Base-by-base conservation (phyloP, 2,888 invertebrate genomes). In the Phyto melanocephala region DNA sequence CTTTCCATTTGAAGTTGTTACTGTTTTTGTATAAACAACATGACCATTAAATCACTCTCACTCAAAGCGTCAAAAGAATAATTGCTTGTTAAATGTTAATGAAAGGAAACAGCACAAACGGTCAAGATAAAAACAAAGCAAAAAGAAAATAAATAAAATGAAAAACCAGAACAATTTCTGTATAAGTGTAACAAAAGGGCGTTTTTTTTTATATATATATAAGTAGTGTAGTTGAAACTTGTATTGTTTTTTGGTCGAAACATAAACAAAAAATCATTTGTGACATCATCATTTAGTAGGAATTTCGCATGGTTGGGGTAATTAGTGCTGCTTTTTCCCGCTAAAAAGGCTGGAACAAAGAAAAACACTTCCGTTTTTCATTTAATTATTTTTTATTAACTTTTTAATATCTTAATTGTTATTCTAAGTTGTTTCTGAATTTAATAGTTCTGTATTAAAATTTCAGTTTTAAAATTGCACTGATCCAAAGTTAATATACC, bases 41-140 rank as follows among this genome's bases (percentile, higher is more conserved):
- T 50, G 28, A 50, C 56, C 71, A 71, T 72, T 72, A 79, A 79
- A 79, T 72, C 72, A 72, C 65, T 79, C 72, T 65, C 65, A 72
- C 72, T 79, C 37, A 65, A 71, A 82, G 79, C 65, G 58, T 79
- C 56, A 67, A 67, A 67, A 79, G 72, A 67, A 79, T 72, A 79
- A 79, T 79, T 79, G 79, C 33, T 60, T 79, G 79, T 72, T 67
- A 79, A 79, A 79, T 33, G 72, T 28, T 71, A 1, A 58, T 40
- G 56, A 11, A 47, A 33, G 7, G 45, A 56, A 45, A 52, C 5
- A 15, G 22, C 56, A 15, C n/a, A 50, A 63, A 54, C 52, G 47
- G 11, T 13, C 37, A 47, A 50, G 37, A 60, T 50, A 15, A 50
- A 60, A 56, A 60, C 42, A 22, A 17, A 62, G 40, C 22, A 62